A percentile compares a stretch with the other conserved stretches of the same genome.
phyloP scores from a whole-genome alignment of 2,797 vertebrate species.

The Pseudochirops corinnae region DNA sequence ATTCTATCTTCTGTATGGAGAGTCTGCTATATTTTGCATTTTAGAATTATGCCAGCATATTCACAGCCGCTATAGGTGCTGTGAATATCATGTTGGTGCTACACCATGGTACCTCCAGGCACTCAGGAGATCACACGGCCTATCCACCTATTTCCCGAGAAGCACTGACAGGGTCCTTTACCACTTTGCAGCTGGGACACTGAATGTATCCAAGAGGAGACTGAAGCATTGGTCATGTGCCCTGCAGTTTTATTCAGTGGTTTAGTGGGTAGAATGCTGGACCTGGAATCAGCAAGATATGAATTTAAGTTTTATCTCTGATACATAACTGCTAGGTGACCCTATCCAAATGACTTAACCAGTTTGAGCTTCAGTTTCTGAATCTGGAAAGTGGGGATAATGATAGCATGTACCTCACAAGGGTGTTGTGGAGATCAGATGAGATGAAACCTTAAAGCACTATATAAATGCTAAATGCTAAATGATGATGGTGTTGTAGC shows the following conservation, averaged over 20 bases:
- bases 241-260: background rate
- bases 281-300: background rate
- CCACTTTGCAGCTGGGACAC: background rate
- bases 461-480: background rate
- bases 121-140: no score
- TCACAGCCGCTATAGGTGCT: no score
- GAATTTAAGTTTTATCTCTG: background rate
- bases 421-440: conserved; percentile 54
- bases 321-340: conserved; percentile 14
- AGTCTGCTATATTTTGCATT: no score
- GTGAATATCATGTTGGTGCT: no score
- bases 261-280: background rate
- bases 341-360: conserved; percentile 46
- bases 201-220: no score
- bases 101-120: background rate
- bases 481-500: background rate
- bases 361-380: conserved; percentile 46
- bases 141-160: background rate
- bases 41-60: no score
- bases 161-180: background rate
- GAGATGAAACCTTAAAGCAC: background rate
- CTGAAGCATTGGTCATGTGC: no score
- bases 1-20: no score
- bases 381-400: conserved; percentile 56
- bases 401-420: conserved; percentile 37